Evolutionary conservation across 2,797 vertebrate species (phyloP).

Genomic region (Tamandua tetradactyla): DNA sequence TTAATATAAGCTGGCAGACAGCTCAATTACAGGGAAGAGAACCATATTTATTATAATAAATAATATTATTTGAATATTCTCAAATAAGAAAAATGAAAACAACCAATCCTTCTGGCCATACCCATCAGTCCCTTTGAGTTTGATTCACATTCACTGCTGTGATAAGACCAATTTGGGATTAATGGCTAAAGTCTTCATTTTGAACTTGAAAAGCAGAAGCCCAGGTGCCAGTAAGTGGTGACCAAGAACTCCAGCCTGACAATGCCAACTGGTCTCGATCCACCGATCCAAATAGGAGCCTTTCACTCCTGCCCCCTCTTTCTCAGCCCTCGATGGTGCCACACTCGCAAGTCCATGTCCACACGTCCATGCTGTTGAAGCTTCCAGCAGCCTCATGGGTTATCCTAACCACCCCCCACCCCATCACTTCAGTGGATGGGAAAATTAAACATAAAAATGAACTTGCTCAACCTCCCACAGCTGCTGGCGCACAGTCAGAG

Average conservation of each 20-base stretch:
- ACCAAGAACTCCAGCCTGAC: not conserved
- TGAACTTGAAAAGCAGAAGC: not conserved
- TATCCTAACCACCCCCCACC: not conserved
- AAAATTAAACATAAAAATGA: conserved; percentile 32
- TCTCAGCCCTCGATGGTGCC: not conserved
- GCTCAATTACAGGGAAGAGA: not conserved
- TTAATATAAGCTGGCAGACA: not conserved
- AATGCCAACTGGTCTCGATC: not conserved
- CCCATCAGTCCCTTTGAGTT: not conserved
- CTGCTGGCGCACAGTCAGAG: not conserved
- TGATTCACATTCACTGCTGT: not conserved
- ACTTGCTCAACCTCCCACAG: not conserved
- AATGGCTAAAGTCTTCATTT: not conserved
- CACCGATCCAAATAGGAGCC: not conserved
- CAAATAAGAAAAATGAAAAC: not conserved
- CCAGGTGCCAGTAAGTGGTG: not conserved
- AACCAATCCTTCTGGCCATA: not conserved
- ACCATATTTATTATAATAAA: too few relatives aligned
- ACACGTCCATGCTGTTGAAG: not conserved
- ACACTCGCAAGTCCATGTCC: too few relatives aligned
- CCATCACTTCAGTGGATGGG: not conserved
- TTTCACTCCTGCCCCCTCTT: not conserved
- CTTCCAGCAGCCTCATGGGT: not conserved
- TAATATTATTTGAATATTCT: too few relatives aligned
- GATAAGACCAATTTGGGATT: not conserved